Base-by-base conservation (phyloP, 2,113 vertebrate species). In the Chloropsis cyanopogon region DNA sequence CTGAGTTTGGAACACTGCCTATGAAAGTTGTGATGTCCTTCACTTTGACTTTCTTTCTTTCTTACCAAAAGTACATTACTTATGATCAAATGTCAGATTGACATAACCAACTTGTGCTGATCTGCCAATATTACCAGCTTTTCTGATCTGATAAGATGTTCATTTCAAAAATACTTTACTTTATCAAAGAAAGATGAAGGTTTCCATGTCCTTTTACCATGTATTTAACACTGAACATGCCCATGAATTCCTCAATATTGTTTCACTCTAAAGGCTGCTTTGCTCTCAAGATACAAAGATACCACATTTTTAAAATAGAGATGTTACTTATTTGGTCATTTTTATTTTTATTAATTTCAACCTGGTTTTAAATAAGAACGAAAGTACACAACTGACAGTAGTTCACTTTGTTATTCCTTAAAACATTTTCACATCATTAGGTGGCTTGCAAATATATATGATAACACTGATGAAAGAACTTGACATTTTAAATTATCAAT, bases 111-210 rank as follows among this genome's bases (percentile, higher is more conserved):
- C 64, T 93, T 91, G 77, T 86, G 71, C 72, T 96, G 84, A 94
- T 94, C 95, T 92, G 82, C 84, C 72, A 84, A 88, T 97, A 96
- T 89, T 79, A 81, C 61, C 76, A 95, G 72, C 86, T 94, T 96
- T 92, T 84, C 91, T 96, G 83, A 96, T 94, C 63, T 95, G 89
- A 97, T 93, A 96, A 70, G 83, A 50, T 86, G 76, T 42, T 93
- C 86, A 90, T 92, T 96, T 95, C 52, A 60, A 82, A 83, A 91
- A 80, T 59, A 91, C 71, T 96, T 96, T 93, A 81, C 65, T 81
- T 93, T 97, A 92, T 64, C 73, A 96, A 92, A 89, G 80, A 63
- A 95, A 92, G 90, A 92, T 85, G 91, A 97, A 97, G 87, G 82
- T 90, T 85, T 87, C 26, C 65, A 68, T 76, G 63, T 65, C 94